A percentile compares a stretch with the other conserved stretches of the same genome.
Conservation (phyloP, 2,888 invertebrate genomes). For the Catocala nupta region DNA sequence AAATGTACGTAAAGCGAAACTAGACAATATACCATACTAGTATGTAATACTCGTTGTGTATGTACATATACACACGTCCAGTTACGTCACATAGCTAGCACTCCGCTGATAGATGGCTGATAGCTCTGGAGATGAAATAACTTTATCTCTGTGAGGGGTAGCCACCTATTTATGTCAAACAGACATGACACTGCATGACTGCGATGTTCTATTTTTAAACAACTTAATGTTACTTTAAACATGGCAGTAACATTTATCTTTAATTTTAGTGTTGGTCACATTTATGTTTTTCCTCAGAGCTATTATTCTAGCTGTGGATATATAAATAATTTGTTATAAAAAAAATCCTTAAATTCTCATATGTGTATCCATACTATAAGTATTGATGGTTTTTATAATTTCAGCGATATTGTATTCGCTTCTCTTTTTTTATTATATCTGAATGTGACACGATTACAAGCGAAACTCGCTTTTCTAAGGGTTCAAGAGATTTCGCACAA, state of each 20-base stretch:
- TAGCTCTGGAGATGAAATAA: constrained; percentile 35
- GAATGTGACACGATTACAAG: neutral
- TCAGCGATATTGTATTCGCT: too few relatives aligned
- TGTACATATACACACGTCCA: constrained; percentile 2
- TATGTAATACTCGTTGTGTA: too few relatives aligned
- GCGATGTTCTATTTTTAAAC: constrained; percentile 18
- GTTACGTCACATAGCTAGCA: neutral
- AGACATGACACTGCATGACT: constrained; percentile 13
- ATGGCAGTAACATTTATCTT: too few relatives aligned
- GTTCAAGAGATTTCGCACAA: neutral
- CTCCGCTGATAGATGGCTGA: neutral
- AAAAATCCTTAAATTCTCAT: too few relatives aligned
- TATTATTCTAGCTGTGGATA: too few relatives aligned
- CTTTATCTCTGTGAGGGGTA: constrained; percentile 34
- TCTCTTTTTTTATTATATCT: neutral
- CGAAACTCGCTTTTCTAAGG: neutral
- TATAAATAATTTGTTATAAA: too few relatives aligned
- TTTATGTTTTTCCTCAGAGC: too few relatives aligned
- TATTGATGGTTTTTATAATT: too few relatives aligned
- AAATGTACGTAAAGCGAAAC: neutral
- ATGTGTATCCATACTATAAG: too few relatives aligned
- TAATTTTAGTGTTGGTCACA: too few relatives aligned
- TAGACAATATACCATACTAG: too few relatives aligned
- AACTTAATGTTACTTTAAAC: neutral
- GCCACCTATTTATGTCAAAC: constrained; percentile 19